Base-by-base conservation (phyloP, 2,113 vertebrate species). In the Ceyx melanurus region DNA sequence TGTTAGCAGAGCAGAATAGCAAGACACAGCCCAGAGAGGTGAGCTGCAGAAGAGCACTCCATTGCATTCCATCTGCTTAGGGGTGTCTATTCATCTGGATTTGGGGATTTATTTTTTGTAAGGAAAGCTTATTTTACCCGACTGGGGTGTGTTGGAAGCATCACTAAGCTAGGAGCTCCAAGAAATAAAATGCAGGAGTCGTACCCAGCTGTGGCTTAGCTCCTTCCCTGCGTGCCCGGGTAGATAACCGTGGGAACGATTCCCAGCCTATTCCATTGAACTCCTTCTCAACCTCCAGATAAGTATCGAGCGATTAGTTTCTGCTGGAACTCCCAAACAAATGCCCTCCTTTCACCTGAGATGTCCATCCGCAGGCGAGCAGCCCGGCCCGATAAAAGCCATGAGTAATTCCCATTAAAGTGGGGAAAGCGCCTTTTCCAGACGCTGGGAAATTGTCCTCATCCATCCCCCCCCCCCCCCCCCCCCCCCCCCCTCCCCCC, bases 51-150 rank as follows among this genome's bases (percentile, higher is more conserved):
- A 57, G 73, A 92, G 80, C 15, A 25, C 81, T 92, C 26, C 42
- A 77, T 93, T 86, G 28, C 78, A 68, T 94, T 96, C 28, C 79
- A 68, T 89, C 84, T 91, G 82, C 94, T 95, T 93, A 93, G 81
- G 5, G 93, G 42, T 76, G 70, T 92, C 91, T 91, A 64, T 94
- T 94, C 75, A 78, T 77, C 85, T 82, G 35, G 4, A 37, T 37
- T 37, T 37, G 10, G n/a, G 62, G n/a, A n/a, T 19, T 37, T 19
- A 22, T 26, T 26, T n/a, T 22, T 35, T 14, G n/a, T 42, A 15
- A 56, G 56, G 86, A 65, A 82, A 91, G 76, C 73, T 89, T 67
- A 25, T 82, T 93, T 92, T 60, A 16, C 60, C 9, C 4, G 33
- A 10, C 17, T 4, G 60, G 22, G 67, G 9, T 29, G 1, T 4